phyloP scores from a whole-genome alignment of 2,888 invertebrate species.

The Creontiades dilutus region DNA sequence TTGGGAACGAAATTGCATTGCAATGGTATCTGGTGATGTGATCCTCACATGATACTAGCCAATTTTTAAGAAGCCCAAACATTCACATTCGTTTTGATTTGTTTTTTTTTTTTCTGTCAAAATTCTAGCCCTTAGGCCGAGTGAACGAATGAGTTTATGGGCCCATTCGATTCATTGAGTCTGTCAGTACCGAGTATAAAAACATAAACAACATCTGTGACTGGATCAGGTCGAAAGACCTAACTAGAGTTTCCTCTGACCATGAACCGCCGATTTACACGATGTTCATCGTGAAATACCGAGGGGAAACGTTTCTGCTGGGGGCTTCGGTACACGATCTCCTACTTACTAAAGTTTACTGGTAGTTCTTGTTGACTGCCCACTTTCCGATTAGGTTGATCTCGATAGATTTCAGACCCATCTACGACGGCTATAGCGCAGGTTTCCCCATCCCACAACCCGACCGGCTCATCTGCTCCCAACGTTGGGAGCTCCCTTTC shows the following conservation, averaged over 20 bases:
- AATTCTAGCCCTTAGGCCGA: too few species aligned
- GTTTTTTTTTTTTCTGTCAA: too few species aligned
- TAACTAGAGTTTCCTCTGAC: neutral
- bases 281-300: slow-evolving; percentile 18
- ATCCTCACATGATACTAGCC: too few species aligned
- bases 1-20: too few species aligned
- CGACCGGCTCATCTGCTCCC: neutral
- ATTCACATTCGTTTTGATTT: too few species aligned
- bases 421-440: neutral
- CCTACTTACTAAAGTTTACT: neutral
- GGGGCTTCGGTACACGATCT: neutral
- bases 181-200: too few species aligned
- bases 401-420: neutral
- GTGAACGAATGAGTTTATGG: too few species aligned
- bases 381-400: neutral
- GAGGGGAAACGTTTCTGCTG: neutral
- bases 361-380: slow-evolving; percentile 13
- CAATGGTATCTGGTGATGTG: too few species aligned
- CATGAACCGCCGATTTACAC: neutral
- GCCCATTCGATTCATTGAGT: too few species aligned
- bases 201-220: too few species aligned
- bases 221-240: neutral
- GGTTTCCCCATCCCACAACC: neutral
- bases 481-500: neutral
- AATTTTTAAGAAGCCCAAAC: too few species aligned